A percentile compares a stretch with the other conserved stretches of the same genome.
Evolutionary conservation across 2,797 vertebrate species (phyloP).

Genomic region (Alosa sapidissima): DNA sequence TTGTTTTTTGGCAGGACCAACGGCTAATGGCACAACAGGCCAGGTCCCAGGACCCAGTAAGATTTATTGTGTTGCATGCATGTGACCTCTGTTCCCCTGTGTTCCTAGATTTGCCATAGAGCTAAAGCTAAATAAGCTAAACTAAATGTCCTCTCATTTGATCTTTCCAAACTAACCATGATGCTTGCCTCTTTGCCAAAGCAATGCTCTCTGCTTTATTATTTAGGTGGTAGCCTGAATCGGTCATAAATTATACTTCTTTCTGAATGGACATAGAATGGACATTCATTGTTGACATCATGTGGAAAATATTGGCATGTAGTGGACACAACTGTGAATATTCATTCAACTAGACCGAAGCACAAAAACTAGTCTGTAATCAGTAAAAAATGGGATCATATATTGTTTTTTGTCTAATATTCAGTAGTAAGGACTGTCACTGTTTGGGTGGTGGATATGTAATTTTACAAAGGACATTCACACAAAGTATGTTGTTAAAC

Average conservation of each 20-base stretch:
- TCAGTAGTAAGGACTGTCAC: neutral
- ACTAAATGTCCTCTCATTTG: neutral
- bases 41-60: conserved; percentile 82
- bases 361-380: neutral
- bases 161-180: neutral
- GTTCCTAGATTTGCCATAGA: conserved; percentile 1
- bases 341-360: neutral
- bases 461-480: neutral
- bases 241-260: neutral
- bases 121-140: neutral
- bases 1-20: conserved; percentile 76
- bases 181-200: neutral
- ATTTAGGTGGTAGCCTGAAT: neutral
- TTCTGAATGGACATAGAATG: neutral
- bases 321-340: neutral
- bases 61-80: conserved; percentile 66
- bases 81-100: conserved; percentile 34
- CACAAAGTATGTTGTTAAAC: neutral
- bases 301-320: neutral
- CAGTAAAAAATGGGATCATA: neutral
- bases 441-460: neutral
- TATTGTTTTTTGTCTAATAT: neutral
- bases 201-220: neutral
- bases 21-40: conserved; percentile 67
- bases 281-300: neutral